Percentiles rank a stretch among this genome's conserved stretches.
Evolutionary conservation across 1,140 invertebrate genomes (phyloP).

Genomic region (Periplaneta americana): DNA sequence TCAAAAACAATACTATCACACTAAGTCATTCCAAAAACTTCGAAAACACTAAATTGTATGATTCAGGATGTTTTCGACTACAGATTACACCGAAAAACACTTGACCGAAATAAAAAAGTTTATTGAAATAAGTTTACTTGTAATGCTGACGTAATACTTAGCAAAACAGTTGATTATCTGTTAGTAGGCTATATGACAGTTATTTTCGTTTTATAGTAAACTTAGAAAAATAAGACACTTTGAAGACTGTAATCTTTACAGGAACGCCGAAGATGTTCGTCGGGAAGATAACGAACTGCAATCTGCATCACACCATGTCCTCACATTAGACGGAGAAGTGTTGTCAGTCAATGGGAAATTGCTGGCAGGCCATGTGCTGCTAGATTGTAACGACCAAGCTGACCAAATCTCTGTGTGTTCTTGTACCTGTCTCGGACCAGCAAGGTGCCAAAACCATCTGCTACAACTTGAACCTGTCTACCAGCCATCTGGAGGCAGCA

Average conservation of each 20-base stretch:
- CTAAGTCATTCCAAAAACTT: too few relatives aligned
- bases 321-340: constrained; percentile 88
- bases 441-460: constrained; percentile 28
- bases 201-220: too few relatives aligned
- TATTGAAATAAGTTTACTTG: too few relatives aligned
- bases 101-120: too few relatives aligned
- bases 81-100: too few relatives aligned
- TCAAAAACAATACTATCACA: too few relatives aligned
- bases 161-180: background rate
- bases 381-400: constrained; percentile 41
- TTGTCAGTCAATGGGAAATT: constrained; percentile 86
- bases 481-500: background rate
- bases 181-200: background rate
- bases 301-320: constrained; percentile 61
- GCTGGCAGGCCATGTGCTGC: constrained; percentile 54
- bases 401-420: constrained; percentile 67
- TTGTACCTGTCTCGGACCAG: constrained; percentile 54
- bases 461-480: constrained; percentile 11
- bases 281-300: constrained; percentile 78
- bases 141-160: too few relatives aligned
- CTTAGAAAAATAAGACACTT: too few relatives aligned
- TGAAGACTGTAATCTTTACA: too few relatives aligned
- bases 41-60: too few relatives aligned
- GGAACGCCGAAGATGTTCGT: constrained; percentile 86
- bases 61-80: too few relatives aligned